Evolutionary conservation across 2,797 vertebrate genomes (phyloP).

Genomic region (Anabacerthia variegaticeps): DNA sequence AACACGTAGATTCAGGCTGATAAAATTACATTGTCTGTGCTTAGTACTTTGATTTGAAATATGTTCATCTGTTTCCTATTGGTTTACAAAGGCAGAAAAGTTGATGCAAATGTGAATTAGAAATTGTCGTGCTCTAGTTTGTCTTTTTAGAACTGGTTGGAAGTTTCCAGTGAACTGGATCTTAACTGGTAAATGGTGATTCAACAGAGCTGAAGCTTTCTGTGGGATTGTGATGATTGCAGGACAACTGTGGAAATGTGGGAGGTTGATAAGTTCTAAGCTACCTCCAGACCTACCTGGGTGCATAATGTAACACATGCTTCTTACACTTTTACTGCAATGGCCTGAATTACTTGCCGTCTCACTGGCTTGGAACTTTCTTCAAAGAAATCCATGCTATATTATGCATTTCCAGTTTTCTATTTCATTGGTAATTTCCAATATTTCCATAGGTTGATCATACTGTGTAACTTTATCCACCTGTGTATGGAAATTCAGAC

Average conservation of each 20-base stretch:
- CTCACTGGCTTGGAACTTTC: not conserved
- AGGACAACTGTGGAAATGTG: not conserved
- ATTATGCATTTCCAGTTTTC: not conserved
- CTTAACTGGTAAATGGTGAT: not conserved
- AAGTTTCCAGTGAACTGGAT: not conserved
- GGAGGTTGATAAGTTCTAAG: not conserved
- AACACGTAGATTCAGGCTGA: not conserved
- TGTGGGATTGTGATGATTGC: not conserved
- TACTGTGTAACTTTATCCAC: not conserved
- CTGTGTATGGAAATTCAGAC: not conserved
- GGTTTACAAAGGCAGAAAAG: not conserved
- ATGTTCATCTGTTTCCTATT: not conserved
- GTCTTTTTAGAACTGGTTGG: not conserved
- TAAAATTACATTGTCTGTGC: not conserved
- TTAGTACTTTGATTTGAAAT: constrained; percentile 52
- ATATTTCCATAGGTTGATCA: not conserved
- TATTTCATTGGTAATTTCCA: not conserved
- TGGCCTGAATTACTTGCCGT: not conserved
- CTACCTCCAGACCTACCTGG: not conserved
- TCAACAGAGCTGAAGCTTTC: not conserved
- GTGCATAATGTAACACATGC: not conserved
- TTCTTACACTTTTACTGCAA: not conserved
- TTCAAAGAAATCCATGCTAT: not conserved
- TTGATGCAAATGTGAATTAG: not conserved
- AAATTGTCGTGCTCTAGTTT: not conserved